These are phyloP conservation scores for Brachypalpus laphriformis DNA, from an alignment of 2,888 invertebrate species.

Conservation along the genomic window DNA sequence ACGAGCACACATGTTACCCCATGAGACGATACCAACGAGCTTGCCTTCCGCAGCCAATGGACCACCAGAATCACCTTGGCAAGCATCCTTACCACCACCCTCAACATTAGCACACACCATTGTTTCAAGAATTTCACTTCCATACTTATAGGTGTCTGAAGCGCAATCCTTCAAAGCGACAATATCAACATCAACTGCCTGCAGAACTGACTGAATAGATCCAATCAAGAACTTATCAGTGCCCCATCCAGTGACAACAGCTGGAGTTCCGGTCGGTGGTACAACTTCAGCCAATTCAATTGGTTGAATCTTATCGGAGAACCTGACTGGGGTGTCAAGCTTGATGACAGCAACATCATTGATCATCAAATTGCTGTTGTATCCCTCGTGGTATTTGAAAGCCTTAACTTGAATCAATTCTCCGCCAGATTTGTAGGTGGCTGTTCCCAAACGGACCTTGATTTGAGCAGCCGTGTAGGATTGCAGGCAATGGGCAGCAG, in stretches of 20 bases:
- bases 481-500: conserved; percentile 83
- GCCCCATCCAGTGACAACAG: conserved; percentile 81
- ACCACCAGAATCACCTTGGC: conserved; percentile 83
- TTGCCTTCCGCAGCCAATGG: conserved; percentile 78
- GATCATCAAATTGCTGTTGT: conserved; percentile 78
- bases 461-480: conserved; percentile 70
- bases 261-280: conserved; percentile 77
- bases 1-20: conserved; percentile 80
- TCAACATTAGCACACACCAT: conserved; percentile 79
- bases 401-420: conserved; percentile 78
- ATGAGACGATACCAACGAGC: conserved; percentile 81
- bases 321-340: conserved; percentile 77
- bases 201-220: conserved; percentile 73
- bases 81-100: conserved; percentile 79
- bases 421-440: conserved; percentile 79
- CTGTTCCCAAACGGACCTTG: conserved; percentile 81
- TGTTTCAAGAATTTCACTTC: conserved; percentile 70
- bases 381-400: conserved; percentile 79
- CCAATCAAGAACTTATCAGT: conserved; percentile 77
- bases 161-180: conserved; percentile 70
- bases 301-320: conserved; percentile 75
- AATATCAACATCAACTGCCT: conserved; percentile 76
- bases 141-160: conserved; percentile 76
- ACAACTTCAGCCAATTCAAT: conserved; percentile 76
- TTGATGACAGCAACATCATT: conserved; percentile 83